A percentile compares a stretch with the other conserved stretches of the same genome.
Evolutionary conservation across 1,140 invertebrate species (phyloP).

Genomic region (Helicorthomorpha holstii): DNA sequence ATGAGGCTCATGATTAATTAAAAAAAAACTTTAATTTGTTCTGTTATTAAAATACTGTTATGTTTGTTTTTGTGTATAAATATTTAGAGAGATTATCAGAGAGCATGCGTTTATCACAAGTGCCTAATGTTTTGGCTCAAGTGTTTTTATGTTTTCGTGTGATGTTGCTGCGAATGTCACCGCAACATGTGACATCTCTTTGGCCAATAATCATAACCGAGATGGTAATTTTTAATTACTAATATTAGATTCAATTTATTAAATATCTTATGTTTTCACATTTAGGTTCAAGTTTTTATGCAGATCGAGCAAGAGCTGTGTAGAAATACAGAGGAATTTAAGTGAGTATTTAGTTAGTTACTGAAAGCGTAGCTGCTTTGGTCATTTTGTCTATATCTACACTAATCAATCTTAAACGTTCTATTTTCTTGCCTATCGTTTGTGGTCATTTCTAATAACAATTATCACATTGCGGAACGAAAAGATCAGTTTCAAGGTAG

Average conservation of each 20-base stretch:
- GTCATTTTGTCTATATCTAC: too few relatives aligned
- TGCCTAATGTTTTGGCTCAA: slow-evolving; percentile 66
- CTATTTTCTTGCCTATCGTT: too few relatives aligned
- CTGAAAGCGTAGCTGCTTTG: too few relatives aligned
- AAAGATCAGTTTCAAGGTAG: too few relatives aligned
- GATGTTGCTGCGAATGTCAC: slow-evolving; percentile 67
- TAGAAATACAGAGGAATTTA: slow-evolving; percentile 59
- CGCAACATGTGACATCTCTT: slow-evolving; percentile 67
- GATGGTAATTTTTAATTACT: slow-evolving; percentile 35
- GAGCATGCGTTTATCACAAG: slow-evolving; percentile 57
- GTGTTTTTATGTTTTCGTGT: slow-evolving; percentile 86
- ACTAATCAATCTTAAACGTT: too few relatives aligned
- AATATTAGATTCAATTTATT: not conserved
- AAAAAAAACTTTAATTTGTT: too few relatives aligned
- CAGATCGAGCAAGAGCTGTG: slow-evolving; percentile 76
- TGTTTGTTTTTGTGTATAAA: too few relatives aligned
- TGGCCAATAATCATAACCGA: slow-evolving; percentile 92
- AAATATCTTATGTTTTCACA: slow-evolving; percentile 8
- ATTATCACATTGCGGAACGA: too few relatives aligned
- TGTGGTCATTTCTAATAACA: too few relatives aligned
- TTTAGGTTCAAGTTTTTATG: slow-evolving; percentile 60
- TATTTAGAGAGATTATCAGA: slow-evolving; percentile 66
- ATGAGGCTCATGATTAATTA: too few relatives aligned
- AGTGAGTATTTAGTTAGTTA: too few relatives aligned
- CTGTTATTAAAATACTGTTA: too few relatives aligned